phyloP scores from a whole-genome alignment of 2,888 invertebrate species.

The Buathra laborator region DNA sequence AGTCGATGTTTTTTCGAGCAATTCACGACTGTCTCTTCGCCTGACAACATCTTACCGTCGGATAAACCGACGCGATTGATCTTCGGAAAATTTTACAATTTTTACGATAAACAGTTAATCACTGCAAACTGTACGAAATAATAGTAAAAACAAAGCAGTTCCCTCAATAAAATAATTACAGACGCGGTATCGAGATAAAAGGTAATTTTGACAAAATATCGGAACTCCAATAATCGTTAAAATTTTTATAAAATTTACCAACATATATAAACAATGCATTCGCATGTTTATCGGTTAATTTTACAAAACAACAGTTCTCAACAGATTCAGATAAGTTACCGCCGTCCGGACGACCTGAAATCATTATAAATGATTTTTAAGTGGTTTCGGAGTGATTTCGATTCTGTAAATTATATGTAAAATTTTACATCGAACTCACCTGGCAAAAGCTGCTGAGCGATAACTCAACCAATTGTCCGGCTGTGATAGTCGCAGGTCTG shows the following conservation, averaged over 20 bases:
- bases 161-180: too few species aligned
- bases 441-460: slow-evolving; percentile 77
- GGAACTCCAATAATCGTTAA: not conserved
- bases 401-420: not conserved
- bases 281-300: not conserved
- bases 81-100: not conserved
- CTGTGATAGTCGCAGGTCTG: slow-evolving; percentile 74
- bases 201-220: not conserved
- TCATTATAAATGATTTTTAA: not conserved
- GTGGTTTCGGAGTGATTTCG: not conserved
- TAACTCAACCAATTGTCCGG: slow-evolving; percentile 75
- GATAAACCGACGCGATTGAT: not conserved
- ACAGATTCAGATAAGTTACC: slow-evolving; percentile 70
- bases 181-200: not conserved
- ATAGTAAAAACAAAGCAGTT: too few species aligned
- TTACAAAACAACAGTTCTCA: slow-evolving; percentile 64
- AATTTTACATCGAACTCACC: slow-evolving; percentile 67
- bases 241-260: not conserved
- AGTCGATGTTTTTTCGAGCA: not conserved
- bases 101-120: too few species aligned
- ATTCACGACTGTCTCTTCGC: not conserved
- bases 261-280: not conserved
- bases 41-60: not conserved
- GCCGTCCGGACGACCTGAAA: slow-evolving; percentile 70
- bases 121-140: too few species aligned